phyloP scores from a whole-genome alignment of 2,797 vertebrate species.

The Cheirogaleus major region DNA sequence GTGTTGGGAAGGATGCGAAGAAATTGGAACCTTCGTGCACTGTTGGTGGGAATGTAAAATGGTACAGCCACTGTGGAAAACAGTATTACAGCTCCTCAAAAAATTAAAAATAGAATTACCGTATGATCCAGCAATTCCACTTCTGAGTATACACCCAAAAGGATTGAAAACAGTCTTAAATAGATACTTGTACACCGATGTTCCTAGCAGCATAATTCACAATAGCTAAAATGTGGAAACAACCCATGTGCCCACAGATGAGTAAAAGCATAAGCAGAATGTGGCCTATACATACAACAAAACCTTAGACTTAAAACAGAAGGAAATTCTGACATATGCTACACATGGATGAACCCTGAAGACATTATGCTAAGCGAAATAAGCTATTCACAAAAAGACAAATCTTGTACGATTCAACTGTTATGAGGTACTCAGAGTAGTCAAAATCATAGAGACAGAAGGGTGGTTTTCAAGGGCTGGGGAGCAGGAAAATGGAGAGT shows the following conservation, averaged over 20 bases:
- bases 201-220: neutral
- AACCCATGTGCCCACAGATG: no score
- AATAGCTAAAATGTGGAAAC: neutral
- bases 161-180: neutral
- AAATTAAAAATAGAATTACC: neutral
- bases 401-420: neutral
- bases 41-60: neutral
- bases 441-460: neutral
- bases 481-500: no score
- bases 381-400: neutral
- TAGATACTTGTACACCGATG: neutral
- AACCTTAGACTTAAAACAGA: neutral
- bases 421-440: neutral
- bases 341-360: neutral
- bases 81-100: neutral
- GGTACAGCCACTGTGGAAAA: neutral
- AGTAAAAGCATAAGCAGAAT: neutral
- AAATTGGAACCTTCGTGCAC: neutral
- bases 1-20: neutral
- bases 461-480: neutral
- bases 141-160: neutral
- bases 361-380: neutral
- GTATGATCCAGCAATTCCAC: no score
- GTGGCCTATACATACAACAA: fast-evolving
- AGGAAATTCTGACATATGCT: neutral